phyloP scores from a whole-genome alignment of 2,888 invertebrate genomes.

The Pelosia muscerda region DNA sequence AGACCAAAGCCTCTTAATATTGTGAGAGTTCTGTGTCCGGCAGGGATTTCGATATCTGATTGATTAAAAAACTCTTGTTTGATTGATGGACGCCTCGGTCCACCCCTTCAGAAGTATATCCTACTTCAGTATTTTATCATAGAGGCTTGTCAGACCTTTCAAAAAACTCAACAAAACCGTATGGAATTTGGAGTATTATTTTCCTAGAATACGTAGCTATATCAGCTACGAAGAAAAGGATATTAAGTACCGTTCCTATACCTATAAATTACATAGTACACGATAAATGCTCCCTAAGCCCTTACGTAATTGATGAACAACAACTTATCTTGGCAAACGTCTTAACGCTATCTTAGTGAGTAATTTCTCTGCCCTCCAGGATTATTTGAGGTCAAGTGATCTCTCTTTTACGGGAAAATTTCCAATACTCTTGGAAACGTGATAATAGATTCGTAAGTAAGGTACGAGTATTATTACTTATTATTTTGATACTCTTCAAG shows the following conservation, averaged over 20 bases:
- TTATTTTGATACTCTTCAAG: too few relatives aligned
- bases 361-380: neutral
- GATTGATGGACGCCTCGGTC: too few relatives aligned
- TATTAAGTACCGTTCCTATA: neutral
- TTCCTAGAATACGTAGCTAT: neutral
- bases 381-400: slow-evolving; percentile 1
- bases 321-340: slow-evolving; percentile 9
- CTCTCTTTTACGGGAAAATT: neutral
- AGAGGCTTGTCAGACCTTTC: neutral
- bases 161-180: neutral
- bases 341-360: slow-evolving; percentile 11
- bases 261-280: neutral
- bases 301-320: slow-evolving; percentile 4
- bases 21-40: too few relatives aligned
- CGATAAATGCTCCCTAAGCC: neutral
- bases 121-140: neutral
- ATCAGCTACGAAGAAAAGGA: neutral
- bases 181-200: neutral
- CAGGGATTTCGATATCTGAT: too few relatives aligned
- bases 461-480: neutral
- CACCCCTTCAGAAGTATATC: too few relatives aligned
- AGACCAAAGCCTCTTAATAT: too few relatives aligned
- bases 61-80: too few relatives aligned
- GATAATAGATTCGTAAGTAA: neutral
- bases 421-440: neutral